Percentiles rank a stretch among this genome's conserved stretches.
phyloP scores from a whole-genome alignment of 2,888 invertebrate species.

The Tenthredo mesomela region DNA sequence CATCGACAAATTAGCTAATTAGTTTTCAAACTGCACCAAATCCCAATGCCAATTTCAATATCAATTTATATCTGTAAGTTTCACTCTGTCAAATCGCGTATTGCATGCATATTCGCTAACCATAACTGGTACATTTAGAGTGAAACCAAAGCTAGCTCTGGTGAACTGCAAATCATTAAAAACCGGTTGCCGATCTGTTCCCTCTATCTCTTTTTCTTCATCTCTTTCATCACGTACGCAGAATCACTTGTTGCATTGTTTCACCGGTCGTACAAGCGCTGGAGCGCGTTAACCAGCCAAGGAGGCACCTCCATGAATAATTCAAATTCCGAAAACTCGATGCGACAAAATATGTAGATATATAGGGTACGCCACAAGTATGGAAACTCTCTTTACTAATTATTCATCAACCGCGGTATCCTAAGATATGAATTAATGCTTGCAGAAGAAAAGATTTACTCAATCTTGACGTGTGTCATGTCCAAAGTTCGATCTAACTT shows the following conservation, averaged over 20 bases:
- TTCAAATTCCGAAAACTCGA: slow-evolving; percentile 39
- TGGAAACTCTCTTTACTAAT: slow-evolving; percentile 4
- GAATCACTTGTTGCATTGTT: slow-evolving; percentile 25
- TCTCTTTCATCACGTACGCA: not conserved
- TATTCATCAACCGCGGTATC: not conserved
- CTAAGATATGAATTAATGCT: not conserved
- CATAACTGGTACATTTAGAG: not conserved
- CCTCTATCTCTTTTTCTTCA: not conserved
- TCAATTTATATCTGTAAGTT: not conserved
- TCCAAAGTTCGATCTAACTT: not conserved
- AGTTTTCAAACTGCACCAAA: not conserved
- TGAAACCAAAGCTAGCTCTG: not conserved
- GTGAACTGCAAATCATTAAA: not conserved
- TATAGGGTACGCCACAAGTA: not conserved
- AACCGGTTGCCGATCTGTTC: not conserved
- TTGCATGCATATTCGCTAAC: not conserved
- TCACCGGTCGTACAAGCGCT: not conserved
- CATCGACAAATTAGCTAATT: not conserved
- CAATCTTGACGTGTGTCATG: not conserved
- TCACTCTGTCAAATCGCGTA: not conserved
- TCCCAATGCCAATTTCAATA: slow-evolving; percentile 10
- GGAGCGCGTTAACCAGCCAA: slow-evolving; percentile 26
- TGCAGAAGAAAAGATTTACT: not conserved
- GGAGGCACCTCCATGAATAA: slow-evolving; percentile 28
- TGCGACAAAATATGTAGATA: not conserved